These are phyloP conservation scores for Trissoscelio sp. DNA, from an alignment of 2,888 invertebrate genomes.

Conservation along the genomic window DNA sequence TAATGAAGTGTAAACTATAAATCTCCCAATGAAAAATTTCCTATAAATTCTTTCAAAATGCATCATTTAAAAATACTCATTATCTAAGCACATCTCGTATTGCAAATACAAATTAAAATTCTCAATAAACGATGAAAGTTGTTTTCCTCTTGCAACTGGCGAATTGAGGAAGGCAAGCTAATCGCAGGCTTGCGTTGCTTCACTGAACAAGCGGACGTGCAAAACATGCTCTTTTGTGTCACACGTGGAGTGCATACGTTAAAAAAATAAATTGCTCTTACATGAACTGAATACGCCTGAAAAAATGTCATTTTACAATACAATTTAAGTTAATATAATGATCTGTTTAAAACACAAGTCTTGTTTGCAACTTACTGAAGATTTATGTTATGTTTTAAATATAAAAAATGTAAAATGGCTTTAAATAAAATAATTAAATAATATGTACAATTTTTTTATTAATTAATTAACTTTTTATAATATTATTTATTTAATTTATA, in stretches of 20 bases:
- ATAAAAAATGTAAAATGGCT: no score
- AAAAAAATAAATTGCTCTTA: slow-evolving; percentile 30
- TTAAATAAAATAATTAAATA: no score
- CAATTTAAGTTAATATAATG: not conserved
- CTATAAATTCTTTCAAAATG: no score
- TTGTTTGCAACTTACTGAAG: not conserved
- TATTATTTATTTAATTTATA: no score
- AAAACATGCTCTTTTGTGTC: slow-evolving; percentile 35
- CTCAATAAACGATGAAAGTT: slow-evolving; percentile 32
- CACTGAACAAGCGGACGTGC: slow-evolving; percentile 18
- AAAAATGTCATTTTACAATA: slow-evolving; percentile 16
- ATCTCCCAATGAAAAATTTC: no score
- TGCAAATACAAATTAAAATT: slow-evolving; percentile 16
- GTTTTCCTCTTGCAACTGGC: slow-evolving; percentile 17
- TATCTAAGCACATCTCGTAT: slow-evolving; percentile 3
- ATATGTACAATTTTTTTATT: no score
- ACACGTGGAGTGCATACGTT: slow-evolving; percentile 25
- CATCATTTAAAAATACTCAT: no score
- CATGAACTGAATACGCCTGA: slow-evolving; percentile 4
- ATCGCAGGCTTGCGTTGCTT: slow-evolving; percentile 18
- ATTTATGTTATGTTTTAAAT: no score
- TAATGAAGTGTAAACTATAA: no score
- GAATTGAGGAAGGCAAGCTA: slow-evolving; percentile 32
- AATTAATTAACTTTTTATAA: no score
- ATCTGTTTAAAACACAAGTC: not conserved